Evolutionary conservation across 2,888 invertebrate species (phyloP), one percentile per base, ranked within the genome.

Genomic region (Pediacus dermestoides): DNA sequence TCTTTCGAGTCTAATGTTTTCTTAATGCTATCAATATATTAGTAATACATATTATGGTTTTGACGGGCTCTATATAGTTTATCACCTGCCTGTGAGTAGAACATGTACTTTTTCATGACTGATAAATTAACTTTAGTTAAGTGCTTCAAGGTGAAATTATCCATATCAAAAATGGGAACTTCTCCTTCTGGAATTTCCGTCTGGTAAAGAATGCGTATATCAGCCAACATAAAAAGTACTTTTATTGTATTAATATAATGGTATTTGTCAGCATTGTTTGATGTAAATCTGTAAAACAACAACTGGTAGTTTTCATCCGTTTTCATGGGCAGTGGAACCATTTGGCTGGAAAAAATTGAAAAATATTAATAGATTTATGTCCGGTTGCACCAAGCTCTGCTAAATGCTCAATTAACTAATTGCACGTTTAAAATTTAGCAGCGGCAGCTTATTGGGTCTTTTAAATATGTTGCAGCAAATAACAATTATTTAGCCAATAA

Each of bases 171-270:
- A 30, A 85, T 78, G 0, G 83, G 82, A 33, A 85, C 74, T 60
- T 85, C 85, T 1, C 85, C 85, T 0, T 77, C 73, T 0, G 80
- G 74, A 30, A 80, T 71, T 21, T 77, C 75, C 1, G 71, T 70
- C 44, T 80, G 80, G 2, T 65, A 66, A 9, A 68, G 61, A 48
- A 85, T 73, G 42, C 85, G 72, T 12, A 81, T 75, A 60, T 85
- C 85, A 3, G 81, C 81, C 28, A 85, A 67, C 77, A 84, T 82
- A 65, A 84, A 82, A 71, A 84, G 83, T 0, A 80, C 75, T 66
- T 82, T 83, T 30, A 82, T 72, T 1, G 77, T 74, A 50, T 82
- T 81, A 22, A 76, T 72, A 65, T 82, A 84, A 55, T 75, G 73
- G 56, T 81, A 84, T 59, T 80, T 61, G 28, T 82, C 81, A 16